phyloP scores from a whole-genome alignment of 2,113 vertebrate genomes.

The Tetrax tetrax region DNA sequence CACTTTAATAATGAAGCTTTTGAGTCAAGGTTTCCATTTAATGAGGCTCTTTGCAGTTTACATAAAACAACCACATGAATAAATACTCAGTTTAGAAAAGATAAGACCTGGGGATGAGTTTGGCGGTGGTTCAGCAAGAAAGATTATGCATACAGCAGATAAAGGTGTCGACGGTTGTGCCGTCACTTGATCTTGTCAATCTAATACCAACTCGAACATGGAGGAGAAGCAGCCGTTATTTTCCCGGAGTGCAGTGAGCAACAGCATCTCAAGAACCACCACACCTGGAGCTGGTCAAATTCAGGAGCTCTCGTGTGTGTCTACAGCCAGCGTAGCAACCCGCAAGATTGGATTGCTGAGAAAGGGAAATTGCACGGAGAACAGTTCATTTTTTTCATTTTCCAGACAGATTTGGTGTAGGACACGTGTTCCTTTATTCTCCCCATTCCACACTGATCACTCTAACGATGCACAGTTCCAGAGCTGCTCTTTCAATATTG shows the following conservation, averaged over 20 bases:
- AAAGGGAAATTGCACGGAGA: neutral
- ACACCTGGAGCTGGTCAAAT: neutral
- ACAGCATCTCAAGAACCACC: neutral
- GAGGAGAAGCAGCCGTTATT: neutral
- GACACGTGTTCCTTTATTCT: neutral
- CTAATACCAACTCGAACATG: neutral
- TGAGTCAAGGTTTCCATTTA: conserved; percentile 5
- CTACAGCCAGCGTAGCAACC: neutral
- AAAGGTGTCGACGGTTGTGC: neutral
- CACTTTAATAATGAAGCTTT: conserved; percentile 9
- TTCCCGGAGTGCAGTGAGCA: neutral
- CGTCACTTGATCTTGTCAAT: conserved; percentile 13
- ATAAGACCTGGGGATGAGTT: conserved; percentile 26
- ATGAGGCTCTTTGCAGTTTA: conserved; percentile 38
- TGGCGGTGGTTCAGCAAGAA: conserved; percentile 8
- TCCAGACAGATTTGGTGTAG: neutral
- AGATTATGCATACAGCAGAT: neutral
- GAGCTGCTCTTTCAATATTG: neutral
- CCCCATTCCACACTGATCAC: neutral
- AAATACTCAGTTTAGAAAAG: conserved; percentile 32
- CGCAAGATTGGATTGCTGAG: fast-evolving
- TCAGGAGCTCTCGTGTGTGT: neutral
- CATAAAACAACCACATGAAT: conserved; percentile 42
- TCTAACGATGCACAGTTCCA: neutral
- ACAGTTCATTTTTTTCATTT: neutral